Conservation (phyloP, 2,888 invertebrate genomes). For the Petrolisthes manimaculis region DNA sequence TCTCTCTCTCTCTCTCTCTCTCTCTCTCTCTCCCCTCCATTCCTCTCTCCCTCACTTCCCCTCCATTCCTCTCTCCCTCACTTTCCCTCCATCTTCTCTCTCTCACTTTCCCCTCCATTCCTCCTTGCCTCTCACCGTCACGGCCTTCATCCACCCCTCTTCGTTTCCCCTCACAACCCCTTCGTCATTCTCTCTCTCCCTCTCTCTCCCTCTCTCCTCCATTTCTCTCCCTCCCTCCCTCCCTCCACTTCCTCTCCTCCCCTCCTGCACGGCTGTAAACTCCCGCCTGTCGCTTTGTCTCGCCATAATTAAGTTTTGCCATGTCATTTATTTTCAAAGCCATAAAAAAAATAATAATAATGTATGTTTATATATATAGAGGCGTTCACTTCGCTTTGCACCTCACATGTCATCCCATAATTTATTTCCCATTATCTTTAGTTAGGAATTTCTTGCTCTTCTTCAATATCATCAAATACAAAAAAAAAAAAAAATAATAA, state of each 20-base stretch:
- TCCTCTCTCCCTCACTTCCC: not conserved
- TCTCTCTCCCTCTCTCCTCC: conserved; percentile 2
- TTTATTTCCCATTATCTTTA: no score
- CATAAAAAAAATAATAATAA: not conserved
- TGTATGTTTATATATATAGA: no score
- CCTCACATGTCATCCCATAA: not conserved
- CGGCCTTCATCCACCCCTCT: not conserved
- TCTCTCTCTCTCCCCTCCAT: not conserved
- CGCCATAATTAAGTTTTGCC: conserved; percentile 29
- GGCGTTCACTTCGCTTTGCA: conserved; percentile 5
- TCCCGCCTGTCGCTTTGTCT: conserved; percentile 19
- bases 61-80: not conserved
- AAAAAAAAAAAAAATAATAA: no score
- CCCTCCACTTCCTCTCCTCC: not conserved
- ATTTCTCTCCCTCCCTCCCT: not conserved
- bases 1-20: no score
- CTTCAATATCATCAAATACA: no score
- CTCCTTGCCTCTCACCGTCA: not conserved
- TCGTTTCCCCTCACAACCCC: not conserved
- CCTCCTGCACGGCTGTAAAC: not conserved
- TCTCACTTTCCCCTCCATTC: not conserved
- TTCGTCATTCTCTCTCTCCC: not conserved
- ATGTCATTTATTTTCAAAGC: not conserved
- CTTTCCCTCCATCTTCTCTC: not conserved
- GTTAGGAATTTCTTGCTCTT: no score